These are phyloP conservation scores for Nannobrachium achirus DNA, from an alignment of 2,113 vertebrate genomes.

Conservation along the genomic window DNA sequence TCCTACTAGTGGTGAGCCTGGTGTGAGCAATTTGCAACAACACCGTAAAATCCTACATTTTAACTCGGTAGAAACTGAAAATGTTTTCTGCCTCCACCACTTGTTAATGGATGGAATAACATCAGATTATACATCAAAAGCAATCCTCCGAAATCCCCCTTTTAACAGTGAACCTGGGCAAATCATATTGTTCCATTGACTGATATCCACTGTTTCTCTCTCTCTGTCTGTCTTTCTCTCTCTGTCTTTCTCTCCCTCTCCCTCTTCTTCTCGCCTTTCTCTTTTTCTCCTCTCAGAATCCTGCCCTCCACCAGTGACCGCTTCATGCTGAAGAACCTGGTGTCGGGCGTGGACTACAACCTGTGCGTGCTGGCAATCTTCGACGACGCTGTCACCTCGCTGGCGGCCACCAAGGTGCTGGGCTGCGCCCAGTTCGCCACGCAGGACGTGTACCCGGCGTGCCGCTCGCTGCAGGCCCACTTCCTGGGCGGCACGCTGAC, in stretches of 20 bases:
- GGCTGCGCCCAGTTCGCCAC: constrained; percentile 90
- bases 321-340: constrained; percentile 88
- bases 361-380: constrained; percentile 91
- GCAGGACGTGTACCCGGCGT: constrained; percentile 86
- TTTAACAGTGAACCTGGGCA: no score
- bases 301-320: constrained; percentile 85
- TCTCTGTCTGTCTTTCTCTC: no score
- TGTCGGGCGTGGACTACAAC: constrained; percentile 87
- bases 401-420: constrained; percentile 86
- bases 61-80: no score
- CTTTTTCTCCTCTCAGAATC: constrained; percentile 75
- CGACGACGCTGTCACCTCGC: constrained; percentile 83
- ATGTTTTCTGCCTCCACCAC: no score
- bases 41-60: no score
- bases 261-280: not conserved
- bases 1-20: no score
- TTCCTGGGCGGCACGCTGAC: constrained; percentile 92
- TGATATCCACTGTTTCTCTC: no score
- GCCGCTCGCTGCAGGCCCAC: constrained; percentile 89
- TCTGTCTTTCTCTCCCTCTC: not conserved
- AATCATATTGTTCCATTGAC: no score
- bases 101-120: no score
- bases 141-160: no score
- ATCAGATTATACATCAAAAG: no score
- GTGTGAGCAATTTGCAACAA: no score